These are phyloP conservation scores for Apostichopus parvimensis DNA, from an alignment of 35 echinoderm and acorn worm genomes.

Conservation along the genomic window DNA sequence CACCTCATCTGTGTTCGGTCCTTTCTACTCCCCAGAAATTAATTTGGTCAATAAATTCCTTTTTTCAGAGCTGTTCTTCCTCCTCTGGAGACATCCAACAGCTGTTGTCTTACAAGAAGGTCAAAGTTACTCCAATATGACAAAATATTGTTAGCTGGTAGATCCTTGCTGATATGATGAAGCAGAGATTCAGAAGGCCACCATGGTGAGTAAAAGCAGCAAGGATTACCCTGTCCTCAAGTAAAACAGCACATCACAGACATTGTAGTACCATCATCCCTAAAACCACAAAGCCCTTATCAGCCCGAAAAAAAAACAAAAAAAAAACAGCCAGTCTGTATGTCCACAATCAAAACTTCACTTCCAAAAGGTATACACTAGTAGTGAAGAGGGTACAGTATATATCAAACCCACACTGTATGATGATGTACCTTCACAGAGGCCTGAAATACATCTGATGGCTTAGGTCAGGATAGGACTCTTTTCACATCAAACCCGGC, in stretches of 20 bases:
- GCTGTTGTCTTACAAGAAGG: not conserved
- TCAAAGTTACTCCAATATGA: constrained; percentile 14
- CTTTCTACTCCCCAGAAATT: not conserved
- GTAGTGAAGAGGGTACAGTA: not conserved
- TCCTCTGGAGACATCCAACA: not conserved
- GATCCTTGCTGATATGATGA: not conserved
- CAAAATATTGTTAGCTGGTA: not conserved
- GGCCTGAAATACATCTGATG: not conserved
- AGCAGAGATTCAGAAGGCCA: not conserved
- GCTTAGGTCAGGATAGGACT: not conserved
- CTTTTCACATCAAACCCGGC: constrained; percentile 9
- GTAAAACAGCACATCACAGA: too few species aligned
- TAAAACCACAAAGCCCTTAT: too few species aligned
- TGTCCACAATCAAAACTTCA: too few species aligned
- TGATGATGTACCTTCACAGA: not conserved
- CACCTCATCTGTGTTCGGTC: not conserved
- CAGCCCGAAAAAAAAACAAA: too few species aligned
- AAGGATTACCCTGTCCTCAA: too few species aligned
- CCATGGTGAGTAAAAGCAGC: not conserved
- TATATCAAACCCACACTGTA: not conserved
- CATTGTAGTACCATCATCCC: too few species aligned
- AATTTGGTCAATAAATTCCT: too few species aligned
- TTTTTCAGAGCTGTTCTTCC: not conserved
- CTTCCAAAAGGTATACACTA: too few species aligned
- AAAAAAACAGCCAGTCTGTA: too few species aligned